phyloP scores from a whole-genome alignment of 2,888 invertebrate genomes.

The Pemphredon lugubris region DNA sequence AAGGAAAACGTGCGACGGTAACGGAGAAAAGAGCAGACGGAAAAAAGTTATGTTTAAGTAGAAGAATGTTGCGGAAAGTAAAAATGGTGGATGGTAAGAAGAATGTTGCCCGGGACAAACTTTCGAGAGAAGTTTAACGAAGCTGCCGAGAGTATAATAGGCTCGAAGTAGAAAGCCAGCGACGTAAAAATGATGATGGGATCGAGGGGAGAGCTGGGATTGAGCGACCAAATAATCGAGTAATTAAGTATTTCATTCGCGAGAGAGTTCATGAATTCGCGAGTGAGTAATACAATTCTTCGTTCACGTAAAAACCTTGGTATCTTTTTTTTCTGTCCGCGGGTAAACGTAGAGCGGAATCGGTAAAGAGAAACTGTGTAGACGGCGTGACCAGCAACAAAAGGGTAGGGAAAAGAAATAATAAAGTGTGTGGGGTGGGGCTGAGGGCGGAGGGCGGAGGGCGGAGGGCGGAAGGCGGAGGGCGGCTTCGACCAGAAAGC shows the following conservation, averaged over 20 bases:
- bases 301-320: too few relatives aligned
- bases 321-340: slow-evolving; percentile 24
- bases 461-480: slow-evolving; percentile 14
- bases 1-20: not conserved
- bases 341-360: not conserved
- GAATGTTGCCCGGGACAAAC: not conserved
- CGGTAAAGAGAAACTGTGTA: slow-evolving; percentile 12
- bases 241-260: slow-evolving; percentile 46
- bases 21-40: not conserved
- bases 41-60: too few relatives aligned
- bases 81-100: not conserved
- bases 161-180: not conserved
- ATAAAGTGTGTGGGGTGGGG: not conserved
- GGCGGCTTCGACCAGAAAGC: not conserved
- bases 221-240: slow-evolving; percentile 20
- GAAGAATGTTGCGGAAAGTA: not conserved
- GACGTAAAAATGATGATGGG: not conserved
- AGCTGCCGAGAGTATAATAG: slow-evolving; percentile 14
- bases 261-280: slow-evolving; percentile 12
- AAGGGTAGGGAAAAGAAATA: not conserved
- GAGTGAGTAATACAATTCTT: slow-evolving; percentile 5
- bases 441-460: not conserved
- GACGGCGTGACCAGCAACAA: not conserved
- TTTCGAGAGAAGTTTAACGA: slow-evolving; percentile 37
- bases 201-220: not conserved